Conservation (phyloP, 2,797 vertebrate species). For the Octomys mimax region DNA sequence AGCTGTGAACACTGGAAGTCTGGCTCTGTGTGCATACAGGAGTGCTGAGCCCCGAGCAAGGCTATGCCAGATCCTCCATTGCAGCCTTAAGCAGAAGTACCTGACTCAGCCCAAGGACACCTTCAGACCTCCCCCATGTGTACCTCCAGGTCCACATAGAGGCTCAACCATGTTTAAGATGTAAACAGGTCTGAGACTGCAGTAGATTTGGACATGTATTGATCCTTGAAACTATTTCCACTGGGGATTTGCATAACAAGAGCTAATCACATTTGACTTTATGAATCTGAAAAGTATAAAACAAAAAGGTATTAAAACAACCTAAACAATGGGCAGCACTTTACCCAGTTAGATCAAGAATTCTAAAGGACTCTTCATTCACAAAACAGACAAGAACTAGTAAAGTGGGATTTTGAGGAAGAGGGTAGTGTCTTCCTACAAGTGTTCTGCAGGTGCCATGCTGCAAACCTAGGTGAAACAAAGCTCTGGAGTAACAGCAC, state of each 20-base stretch:
- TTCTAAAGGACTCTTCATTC: conserved; percentile 58
- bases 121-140: neutral
- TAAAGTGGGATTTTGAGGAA: conserved; percentile 63
- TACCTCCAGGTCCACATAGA: conserved; percentile 43
- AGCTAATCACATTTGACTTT: conserved; percentile 59
- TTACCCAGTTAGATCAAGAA: conserved; percentile 71
- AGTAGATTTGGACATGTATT: conserved; percentile 50
- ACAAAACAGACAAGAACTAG: conserved; percentile 70
- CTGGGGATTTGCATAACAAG: neutral
- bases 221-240: conserved; percentile 64
- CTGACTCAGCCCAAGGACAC: conserved; percentile 12
- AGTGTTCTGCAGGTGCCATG: conserved; percentile 64
- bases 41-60: conserved; percentile 54
- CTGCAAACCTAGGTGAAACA: conserved; percentile 85
- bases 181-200: conserved; percentile 38
- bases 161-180: conserved; percentile 32
- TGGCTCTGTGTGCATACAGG: neutral
- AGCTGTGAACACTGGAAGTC: conserved; percentile 53
- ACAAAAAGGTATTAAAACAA: conserved; percentile 71
- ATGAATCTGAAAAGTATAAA: conserved; percentile 73
- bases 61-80: conserved; percentile 48
- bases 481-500: conserved; percentile 80
- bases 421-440: conserved; percentile 83
- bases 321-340: conserved; percentile 49
- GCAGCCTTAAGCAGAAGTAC: neutral